Base-by-base conservation (phyloP, 1,140 invertebrate genomes). In the Zaprionus vittiger region DNA sequence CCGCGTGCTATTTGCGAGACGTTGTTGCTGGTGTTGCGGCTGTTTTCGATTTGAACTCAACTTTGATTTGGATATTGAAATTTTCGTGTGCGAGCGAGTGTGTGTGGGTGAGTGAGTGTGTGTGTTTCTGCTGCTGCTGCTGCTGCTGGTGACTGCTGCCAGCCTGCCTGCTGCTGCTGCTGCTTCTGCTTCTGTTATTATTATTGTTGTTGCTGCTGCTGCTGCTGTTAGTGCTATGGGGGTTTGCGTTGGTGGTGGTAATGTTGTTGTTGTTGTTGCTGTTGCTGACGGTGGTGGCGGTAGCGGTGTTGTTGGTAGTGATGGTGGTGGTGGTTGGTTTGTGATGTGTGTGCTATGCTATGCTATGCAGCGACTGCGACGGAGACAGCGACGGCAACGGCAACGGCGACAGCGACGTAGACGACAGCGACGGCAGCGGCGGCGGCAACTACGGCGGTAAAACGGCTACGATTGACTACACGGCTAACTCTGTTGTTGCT, bases 41-140 rank as follows among this genome's bases (percentile, higher is more conserved):
- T 83, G 91, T 83, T 82, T 91, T 92, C 91, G 91, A 92, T 92
- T 92, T 92, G 91, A 92, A 91, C 91, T 86, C 81, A 87, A 92
- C 91, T 92, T 92, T 92, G 91, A 92, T 92, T 92, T 92, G 81
- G 90, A 91, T 91, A 91, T 91, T 91, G 89, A 91, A 91, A 91
- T 91, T 86, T 83, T 91, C 86, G 89, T 64, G 65, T 49, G 61
- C 28, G 41, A 52, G 26, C 44, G 69, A 37, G 71, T 59, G 76
- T 68, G 77, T 75, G 73, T 68, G 57, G 62, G 67, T 72, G 72
- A 75, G 28, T 28, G 62, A 9, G 17, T 71, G 47, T 34, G 61
- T n/a, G 22, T 66, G 6, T 47, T 77, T 24, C 66, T 68, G 47
- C 38, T 77, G 22, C 37, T 70, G 34, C 62, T 81, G 15, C 28